Evolutionary conservation across 1,140 invertebrate genomes (phyloP), one percentile per base, ranked within the genome.

Genomic region (Drosophila lacertosa): DNA sequence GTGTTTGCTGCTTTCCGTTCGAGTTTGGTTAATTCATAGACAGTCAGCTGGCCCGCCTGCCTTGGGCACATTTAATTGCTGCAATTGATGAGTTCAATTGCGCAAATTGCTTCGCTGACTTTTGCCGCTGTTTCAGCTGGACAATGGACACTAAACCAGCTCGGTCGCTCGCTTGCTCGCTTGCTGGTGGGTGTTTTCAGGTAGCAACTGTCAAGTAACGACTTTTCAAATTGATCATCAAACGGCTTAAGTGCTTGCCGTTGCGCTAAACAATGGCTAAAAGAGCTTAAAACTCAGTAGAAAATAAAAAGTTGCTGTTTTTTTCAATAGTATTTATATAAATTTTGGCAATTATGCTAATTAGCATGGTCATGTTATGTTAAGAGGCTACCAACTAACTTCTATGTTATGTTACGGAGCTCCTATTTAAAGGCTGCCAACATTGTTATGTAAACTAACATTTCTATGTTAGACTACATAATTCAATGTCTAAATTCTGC

Each of bases 51-150:
- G 22, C n/a, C 13, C 32, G 13, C 35, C 35, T 37, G 35, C 42
- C 75, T 77, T 72, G 66, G 76, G 63, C 80, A 83, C 81, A 84
- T 84, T 84, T 84, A 84, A 84, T 84, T 84, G 80, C 80, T 77
- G 81, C 80, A 84, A 84, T 84, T 84, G 80, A 84, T 84, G 80
- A 80, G 80, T 86, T 80, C 80, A 84, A 84, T 84, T 83, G 80
- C 76, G 80, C 80, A 83, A 83, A 83, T 83, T 84, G 79, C 71
- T 68, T 59, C 76, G 76, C 26, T 83, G 80, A 84, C 79, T 83
- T 77, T 74, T 58, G 72, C 54, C 55, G 53, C 37, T 70, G 44
- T 47, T 37, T 24, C 55, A 33, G 22, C n/a, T 35, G 35, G 15
- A 44, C 48, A 54, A 45, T 54, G 37, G 13, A 54, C 60, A 32